phyloP scores from a whole-genome alignment of 2,797 vertebrate species.

The Cyprinodon diabolis region DNA sequence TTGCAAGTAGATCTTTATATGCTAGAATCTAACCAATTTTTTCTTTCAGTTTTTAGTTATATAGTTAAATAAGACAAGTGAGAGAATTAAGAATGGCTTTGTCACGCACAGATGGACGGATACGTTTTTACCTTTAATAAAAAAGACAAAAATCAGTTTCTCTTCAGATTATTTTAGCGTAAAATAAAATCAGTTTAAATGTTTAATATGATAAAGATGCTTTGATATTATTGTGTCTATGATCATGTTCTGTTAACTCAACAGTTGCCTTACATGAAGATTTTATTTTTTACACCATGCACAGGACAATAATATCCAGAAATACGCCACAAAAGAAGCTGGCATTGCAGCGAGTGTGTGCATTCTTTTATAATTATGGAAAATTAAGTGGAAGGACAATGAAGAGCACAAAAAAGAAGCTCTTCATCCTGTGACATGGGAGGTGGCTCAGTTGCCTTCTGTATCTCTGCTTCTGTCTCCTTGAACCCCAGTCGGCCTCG shows the following conservation, averaged over 20 bases:
- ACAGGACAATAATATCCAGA: too few relatives aligned
- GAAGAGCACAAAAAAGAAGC: background rate
- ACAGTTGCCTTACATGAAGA: background rate
- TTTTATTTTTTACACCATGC: background rate
- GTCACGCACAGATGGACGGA: too few relatives aligned
- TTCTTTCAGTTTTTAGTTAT: too few relatives aligned
- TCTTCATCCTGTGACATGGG: too few relatives aligned
- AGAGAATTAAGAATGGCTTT: too few relatives aligned
- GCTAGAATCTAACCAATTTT: background rate
- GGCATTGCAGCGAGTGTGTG: background rate
- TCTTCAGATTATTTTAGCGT: background rate
- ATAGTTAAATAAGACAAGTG: too few relatives aligned
- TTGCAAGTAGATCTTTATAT: background rate
- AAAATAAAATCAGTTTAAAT: background rate
- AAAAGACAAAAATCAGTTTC: background rate
- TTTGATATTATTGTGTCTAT: background rate
- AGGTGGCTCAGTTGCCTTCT: too few relatives aligned
- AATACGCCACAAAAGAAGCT: background rate
- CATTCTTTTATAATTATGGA: background rate
- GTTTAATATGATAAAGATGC: background rate
- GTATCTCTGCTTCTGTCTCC: too few relatives aligned
- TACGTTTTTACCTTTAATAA: background rate
- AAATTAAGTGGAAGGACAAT: conserved; percentile 1
- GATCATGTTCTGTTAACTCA: background rate
- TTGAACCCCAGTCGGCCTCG: too few relatives aligned